Evolutionary conservation across 2,113 vertebrate species (phyloP), one percentile per base, ranked within the genome.

Genomic region (human (Homo sapiens)): DNA sequence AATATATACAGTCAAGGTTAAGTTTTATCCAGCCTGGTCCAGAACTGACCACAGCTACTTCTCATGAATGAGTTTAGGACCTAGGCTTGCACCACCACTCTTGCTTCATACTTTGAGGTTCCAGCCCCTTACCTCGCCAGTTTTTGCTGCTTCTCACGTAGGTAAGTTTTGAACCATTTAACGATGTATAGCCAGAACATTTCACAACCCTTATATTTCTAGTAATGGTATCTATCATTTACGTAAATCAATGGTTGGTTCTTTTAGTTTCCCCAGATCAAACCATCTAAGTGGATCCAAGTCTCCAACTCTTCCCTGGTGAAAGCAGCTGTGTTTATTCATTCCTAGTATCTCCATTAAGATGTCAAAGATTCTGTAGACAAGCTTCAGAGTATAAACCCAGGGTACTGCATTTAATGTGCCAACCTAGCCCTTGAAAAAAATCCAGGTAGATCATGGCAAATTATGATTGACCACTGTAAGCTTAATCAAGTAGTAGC

Each of bases 131-230:
- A 48, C 18, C 43, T 75, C 57, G 64, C 90, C 55, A 27, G n/a
- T 0, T 0, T 79, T 94, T 32, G 57, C 52, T 94, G 86, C 10
- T 89, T 95, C 72, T 57, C 35, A 80, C 73, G 82, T 40, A 64
- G 78, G 23, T 38, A 76, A 68, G 9, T 48, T 88, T 93, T 59
- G 14, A 89, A 61, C 13, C 27, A 6, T 45, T 95, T 89, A 85
- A n/a, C 6, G 86, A 50, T 2, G 18, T 20, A 73, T 48, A 86
- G 18, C 30, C 52, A 93, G 43, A 89, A 78, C 59, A 45, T 82
- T 59, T 82, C 72, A 96, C 66, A 70, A 25, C 38, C 2, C 40
- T 92, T 92, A n/a, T 64, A n/a, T 64, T 95, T 96, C 75, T 88
- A 57, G 45, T 70, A 83, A 90, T 75, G 32, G 2, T 57, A 40